Conservation (phyloP, 2,797 vertebrate genomes). For the Trachops cirrhosus region DNA sequence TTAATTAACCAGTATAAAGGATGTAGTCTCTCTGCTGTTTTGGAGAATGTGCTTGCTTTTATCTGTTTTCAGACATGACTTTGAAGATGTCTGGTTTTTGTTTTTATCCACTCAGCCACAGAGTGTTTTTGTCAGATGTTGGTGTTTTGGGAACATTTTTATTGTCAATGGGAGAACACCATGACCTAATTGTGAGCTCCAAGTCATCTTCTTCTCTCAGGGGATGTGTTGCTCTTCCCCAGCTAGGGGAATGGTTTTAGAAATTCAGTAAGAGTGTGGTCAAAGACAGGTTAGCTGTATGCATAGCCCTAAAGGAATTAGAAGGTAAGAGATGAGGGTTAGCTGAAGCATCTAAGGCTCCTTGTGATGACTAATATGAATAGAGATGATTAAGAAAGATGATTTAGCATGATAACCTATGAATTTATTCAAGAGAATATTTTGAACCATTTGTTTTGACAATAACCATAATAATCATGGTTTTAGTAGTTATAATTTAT, state of each 20-base stretch:
- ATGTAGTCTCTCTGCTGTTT: background rate
- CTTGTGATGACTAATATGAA: background rate
- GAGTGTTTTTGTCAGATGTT: background rate
- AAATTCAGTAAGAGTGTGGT: background rate
- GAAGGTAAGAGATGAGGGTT: background rate
- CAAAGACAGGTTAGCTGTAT: background rate
- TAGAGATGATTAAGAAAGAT: background rate
- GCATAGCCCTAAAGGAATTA: background rate
- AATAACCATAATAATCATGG: background rate
- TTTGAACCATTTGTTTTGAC: background rate
- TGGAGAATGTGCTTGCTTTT: background rate
- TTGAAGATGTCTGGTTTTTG: background rate
- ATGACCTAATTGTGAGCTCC: background rate
- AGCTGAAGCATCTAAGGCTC: background rate
- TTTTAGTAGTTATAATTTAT: background rate
- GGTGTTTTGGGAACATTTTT: background rate
- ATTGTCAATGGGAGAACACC: background rate
- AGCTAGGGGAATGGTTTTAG: background rate
- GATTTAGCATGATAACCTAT: background rate
- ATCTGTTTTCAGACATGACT: background rate
- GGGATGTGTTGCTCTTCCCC: background rate
- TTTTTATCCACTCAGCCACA: background rate
- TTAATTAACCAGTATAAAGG: background rate
- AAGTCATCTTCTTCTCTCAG: background rate
- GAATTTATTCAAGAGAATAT: background rate